Base-by-base conservation (phyloP, 1,140 invertebrate genomes). In the Drosophila grimshawi region DNA sequence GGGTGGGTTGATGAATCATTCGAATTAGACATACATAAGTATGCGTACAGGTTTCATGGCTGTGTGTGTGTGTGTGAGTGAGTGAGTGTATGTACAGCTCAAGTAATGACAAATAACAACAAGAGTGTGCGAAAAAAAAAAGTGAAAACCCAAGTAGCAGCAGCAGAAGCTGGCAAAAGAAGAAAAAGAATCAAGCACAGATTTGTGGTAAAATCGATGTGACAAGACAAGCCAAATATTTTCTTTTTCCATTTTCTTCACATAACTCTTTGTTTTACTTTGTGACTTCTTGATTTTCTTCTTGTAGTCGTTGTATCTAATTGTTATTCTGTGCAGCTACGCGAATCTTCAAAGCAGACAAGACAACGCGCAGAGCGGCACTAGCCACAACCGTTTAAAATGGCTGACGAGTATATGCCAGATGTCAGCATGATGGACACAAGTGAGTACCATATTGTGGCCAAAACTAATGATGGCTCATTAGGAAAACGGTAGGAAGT, bases 361-460 rank as follows among this genome's bases (percentile, higher is more conserved):
- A 56, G 63, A 30, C 27, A 57, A 35, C 63, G 56, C 10, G 27
- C 51, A 55, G 59, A 45, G 70, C 27, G 48, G 49, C 63, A 30
- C 10, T 67, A 76, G 64, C 68, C 77, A 52, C 57, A 66, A 83
- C 68, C 83, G 78, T 53, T 76, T 52, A 81, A 72, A 73, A 92
- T 92, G 90, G 90, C 90, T 63, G 90, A 92, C 63, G 90, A 92
- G 72, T 92, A 90, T 64, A 88, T 85, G 56, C 82, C 86, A 80
- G 90, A 92, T 91, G 78, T 81, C 52, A 88, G 81, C 86, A 66
- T 91, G 61, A 91, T 91, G 90, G 86, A 91, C 75, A 91, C 90
- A 76, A 88, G 90, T 91, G 81, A 91, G 90, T 85, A 88, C 75
- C 85, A 89, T 89, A 89, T 89, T 86, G 82, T 45, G 11, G 43